Evolutionary conservation across 1,140 invertebrate species (phyloP).

Genomic region (Cotesia typhae): DNA sequence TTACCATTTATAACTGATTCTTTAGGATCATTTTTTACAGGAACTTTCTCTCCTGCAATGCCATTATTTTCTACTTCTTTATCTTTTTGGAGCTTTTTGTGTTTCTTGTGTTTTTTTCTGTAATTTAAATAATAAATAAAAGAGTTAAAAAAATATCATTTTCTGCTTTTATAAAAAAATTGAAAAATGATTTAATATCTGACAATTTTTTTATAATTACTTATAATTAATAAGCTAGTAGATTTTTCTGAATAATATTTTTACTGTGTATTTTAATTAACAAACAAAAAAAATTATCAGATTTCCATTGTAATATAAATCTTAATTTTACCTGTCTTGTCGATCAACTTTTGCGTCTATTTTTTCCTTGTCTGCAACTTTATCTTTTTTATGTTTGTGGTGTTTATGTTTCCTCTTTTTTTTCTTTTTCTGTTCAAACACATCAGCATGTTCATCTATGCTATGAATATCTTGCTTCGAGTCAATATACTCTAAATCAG

Average conservation of each 20-base stretch:
- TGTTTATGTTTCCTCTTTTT: constrained; percentile 70
- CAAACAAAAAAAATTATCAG: no score
- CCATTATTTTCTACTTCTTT: constrained; percentile 59
- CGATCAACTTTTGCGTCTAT: constrained; percentile 54
- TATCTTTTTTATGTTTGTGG: constrained; percentile 68
- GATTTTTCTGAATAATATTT: no score
- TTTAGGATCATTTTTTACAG: constrained; percentile 42
- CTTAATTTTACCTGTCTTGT: constrained; percentile 51
- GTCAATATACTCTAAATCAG: constrained; percentile 58
- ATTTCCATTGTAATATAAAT: no score
- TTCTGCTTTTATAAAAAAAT: no score
- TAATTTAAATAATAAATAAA: not conserved
- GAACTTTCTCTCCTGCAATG: constrained; percentile 50
- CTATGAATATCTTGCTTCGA: constrained; percentile 50
- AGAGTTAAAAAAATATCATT: no score
- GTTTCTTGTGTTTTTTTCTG: constrained; percentile 66
- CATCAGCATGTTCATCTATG: constrained; percentile 54
- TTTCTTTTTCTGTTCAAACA: constrained; percentile 61
- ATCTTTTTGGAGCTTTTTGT: constrained; percentile 61
- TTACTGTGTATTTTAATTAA: no score
- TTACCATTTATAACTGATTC: constrained; percentile 57
- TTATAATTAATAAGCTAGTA: no score
- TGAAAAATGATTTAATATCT: no score
- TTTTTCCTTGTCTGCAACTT: constrained; percentile 53
- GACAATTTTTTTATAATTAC: no score